These are phyloP conservation scores for Notarius lentiginosus DNA, from an alignment of 2,113 vertebrate genomes.

Conservation along the genomic window DNA sequence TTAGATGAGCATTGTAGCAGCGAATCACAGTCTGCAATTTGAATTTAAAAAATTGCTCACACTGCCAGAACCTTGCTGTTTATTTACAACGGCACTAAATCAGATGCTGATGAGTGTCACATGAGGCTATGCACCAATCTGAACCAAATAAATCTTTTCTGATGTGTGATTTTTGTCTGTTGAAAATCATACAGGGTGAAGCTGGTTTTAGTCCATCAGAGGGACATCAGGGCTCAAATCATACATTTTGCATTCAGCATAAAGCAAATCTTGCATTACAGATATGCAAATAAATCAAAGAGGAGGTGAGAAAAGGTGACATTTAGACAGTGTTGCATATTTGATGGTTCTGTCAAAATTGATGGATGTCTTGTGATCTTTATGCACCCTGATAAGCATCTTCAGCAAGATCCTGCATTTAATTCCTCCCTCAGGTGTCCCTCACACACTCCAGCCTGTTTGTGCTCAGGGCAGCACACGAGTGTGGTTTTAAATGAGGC, in stretches of 20 bases:
- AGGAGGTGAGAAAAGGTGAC: neutral
- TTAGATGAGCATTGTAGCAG: neutral
- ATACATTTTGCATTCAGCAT: neutral
- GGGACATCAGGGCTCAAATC: neutral
- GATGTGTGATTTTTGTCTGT: neutral
- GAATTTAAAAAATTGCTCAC: neutral
- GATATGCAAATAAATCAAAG: neutral
- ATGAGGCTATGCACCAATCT: neutral
- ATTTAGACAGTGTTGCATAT: neutral
- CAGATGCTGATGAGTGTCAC: neutral
- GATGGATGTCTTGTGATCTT: neutral
- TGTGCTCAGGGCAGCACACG: slow-evolving; percentile 17
- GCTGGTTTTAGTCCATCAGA: neutral
- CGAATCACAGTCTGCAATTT: neutral
- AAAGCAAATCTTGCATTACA: neutral
- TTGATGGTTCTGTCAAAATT: neutral
- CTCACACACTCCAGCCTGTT: slow-evolving; percentile 6
- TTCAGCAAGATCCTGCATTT: neutral
- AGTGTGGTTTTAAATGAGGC: slow-evolving; percentile 47
- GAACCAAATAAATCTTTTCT: neutral
- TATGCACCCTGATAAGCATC: neutral
- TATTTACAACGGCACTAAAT: neutral
- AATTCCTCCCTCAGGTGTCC: slow-evolving; percentile 38
- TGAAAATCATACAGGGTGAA: neutral
- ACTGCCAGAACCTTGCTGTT: neutral